phyloP scores from a whole-genome alignment of 2,113 vertebrate species.

The Budorcas taxicolor region DNA sequence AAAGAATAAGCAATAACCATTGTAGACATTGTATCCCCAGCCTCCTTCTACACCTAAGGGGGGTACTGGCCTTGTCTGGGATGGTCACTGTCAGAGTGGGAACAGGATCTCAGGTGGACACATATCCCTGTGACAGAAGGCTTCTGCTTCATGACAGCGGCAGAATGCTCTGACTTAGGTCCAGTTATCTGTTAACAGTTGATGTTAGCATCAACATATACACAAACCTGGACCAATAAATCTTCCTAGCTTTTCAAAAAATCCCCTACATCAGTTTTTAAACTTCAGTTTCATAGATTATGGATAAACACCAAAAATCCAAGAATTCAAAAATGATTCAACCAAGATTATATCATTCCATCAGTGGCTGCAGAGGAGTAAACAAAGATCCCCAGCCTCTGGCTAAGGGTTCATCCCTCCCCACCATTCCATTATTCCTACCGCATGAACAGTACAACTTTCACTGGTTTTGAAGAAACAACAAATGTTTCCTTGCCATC shows the following conservation, averaged over 20 bases:
- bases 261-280: not conserved
- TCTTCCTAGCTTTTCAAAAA: not conserved
- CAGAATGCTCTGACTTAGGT: not conserved
- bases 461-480: not conserved
- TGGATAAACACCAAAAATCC: not conserved
- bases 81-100: not conserved
- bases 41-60: not conserved
- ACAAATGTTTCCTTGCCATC: not conserved
- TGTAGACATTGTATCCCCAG: fast-evolving
- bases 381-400: not conserved
- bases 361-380: not conserved
- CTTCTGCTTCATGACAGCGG: not conserved
- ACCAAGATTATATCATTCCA: not conserved
- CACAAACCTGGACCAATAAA: not conserved
- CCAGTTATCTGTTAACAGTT: not conserved
- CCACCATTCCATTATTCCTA: not conserved
- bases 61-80: not conserved
- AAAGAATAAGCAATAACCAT: not conserved
- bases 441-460: not conserved
- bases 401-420: no score
- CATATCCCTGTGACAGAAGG: not conserved
- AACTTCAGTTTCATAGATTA: not conserved
- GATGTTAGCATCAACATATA: not conserved
- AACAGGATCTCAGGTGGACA: not conserved
- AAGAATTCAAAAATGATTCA: not conserved